These are phyloP conservation scores for Heterodera carotae DNA, from an alignment of 1,140 invertebrate genomes.

Conservation along the genomic window DNA sequence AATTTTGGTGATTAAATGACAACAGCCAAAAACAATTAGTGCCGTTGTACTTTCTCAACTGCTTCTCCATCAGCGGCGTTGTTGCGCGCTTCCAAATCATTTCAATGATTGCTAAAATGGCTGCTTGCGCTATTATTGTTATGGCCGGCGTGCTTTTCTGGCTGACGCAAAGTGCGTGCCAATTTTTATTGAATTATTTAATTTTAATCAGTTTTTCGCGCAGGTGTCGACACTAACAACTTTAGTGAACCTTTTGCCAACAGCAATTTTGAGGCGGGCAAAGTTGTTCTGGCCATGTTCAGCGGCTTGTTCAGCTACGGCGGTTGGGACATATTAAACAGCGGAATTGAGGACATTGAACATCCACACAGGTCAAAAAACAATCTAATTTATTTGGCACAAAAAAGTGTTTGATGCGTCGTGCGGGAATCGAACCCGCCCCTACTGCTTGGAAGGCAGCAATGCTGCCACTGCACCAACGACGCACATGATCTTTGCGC, in stretches of 20 bases:
- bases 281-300: constrained; percentile 38
- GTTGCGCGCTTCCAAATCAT: constrained; percentile 54
- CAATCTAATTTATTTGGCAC: background rate
- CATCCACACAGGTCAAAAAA: constrained; percentile 47
- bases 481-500: no score
- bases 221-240: constrained; percentile 21
- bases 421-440: no score
- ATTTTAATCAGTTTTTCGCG: background rate
- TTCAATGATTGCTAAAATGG: constrained; percentile 49
- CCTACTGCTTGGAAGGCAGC: no score
- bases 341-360: constrained; percentile 52
- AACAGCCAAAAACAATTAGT: background rate
- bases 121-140: constrained; percentile 49
- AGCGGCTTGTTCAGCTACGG: constrained; percentile 47
- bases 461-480: no score
- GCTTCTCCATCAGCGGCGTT: constrained; percentile 53
- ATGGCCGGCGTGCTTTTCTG: constrained; percentile 49
- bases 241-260: constrained; percentile 27
- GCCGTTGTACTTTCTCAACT: constrained; percentile 46
- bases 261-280: constrained; percentile 22
- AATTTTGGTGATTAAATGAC: no score
- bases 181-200: background rate
- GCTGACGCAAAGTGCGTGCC: constrained; percentile 39
- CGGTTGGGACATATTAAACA: constrained; percentile 58
- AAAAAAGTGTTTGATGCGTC: no score